Conservation (phyloP, 2,113 vertebrate genomes). For the Alexandromys fortis region DNA sequence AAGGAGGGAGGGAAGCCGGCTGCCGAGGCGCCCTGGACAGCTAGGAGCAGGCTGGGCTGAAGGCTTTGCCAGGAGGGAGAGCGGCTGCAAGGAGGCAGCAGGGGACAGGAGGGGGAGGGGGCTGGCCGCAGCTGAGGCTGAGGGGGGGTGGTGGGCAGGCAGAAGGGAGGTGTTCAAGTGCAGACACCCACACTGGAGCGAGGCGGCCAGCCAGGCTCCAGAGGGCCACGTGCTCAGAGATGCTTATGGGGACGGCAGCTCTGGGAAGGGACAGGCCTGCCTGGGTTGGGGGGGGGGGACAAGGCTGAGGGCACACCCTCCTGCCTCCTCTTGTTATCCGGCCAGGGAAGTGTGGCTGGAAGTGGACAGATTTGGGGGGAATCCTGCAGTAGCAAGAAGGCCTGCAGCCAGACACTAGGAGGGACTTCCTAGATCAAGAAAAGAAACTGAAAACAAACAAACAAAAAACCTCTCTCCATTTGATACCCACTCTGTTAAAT, state of each 20-base stretch:
- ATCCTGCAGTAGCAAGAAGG: conserved; percentile 13
- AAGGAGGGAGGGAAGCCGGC: neutral
- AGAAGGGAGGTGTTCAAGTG: conserved; percentile 57
- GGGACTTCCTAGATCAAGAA: conserved; percentile 38
- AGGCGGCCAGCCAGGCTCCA: neutral
- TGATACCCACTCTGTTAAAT: too few species aligned
- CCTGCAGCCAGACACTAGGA: conserved; percentile 49
- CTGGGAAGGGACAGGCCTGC: neutral
- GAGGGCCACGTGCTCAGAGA: neutral
- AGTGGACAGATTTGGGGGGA: neutral
- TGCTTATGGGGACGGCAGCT: neutral
- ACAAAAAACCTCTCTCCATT: too few species aligned
- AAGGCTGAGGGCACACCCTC: neutral
- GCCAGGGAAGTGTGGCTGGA: neutral
- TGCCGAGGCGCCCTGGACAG: conserved; percentile 47
- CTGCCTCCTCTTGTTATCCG: neutral
- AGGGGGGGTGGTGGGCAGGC: neutral
- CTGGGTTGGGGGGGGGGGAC: neutral
- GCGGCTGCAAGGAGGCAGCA: conserved; percentile 52
- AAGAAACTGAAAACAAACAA: neutral
- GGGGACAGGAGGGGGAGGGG: conserved; percentile 63
- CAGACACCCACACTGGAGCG: conserved; percentile 64
- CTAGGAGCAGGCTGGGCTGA: conserved; percentile 62
- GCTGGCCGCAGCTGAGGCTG: conserved; percentile 24
- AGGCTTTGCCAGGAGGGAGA: conserved; percentile 60